phyloP scores from a whole-genome alignment of 2,797 vertebrate genomes.

The Eulemur coronatus region DNA sequence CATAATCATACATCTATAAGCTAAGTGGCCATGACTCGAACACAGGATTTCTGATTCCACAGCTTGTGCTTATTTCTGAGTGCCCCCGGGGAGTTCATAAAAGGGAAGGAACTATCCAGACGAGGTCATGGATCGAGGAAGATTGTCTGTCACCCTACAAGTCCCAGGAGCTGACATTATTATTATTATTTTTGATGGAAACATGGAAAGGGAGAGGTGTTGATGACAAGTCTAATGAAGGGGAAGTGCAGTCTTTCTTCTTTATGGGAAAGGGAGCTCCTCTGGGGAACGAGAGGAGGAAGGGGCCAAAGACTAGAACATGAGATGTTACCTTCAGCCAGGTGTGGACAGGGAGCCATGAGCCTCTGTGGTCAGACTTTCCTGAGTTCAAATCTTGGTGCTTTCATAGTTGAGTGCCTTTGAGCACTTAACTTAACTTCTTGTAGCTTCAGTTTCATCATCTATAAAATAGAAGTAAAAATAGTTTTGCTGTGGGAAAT shows the following conservation, averaged over 20 bases:
- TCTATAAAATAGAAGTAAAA: conserved; percentile 10
- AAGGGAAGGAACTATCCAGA: background rate
- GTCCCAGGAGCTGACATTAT: background rate
- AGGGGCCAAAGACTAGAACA: background rate
- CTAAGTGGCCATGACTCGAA: background rate
- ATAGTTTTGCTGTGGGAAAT: background rate
- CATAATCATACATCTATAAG: background rate
- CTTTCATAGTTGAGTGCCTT: background rate
- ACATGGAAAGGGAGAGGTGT: background rate
- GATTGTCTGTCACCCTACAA: background rate
- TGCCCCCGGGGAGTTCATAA: background rate
- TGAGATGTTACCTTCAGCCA: background rate
- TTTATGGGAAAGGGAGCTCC: background rate
- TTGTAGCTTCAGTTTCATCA: background rate
- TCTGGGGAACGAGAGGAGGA: background rate
- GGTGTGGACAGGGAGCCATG: background rate
- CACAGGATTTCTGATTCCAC: background rate
- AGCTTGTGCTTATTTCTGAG: background rate
- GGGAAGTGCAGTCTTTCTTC: background rate
- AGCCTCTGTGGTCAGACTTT: background rate
- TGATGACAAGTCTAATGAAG: background rate
- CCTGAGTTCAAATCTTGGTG: background rate
- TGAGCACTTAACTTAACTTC: background rate
- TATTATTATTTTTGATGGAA: background rate
- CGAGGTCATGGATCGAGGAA: background rate